These are phyloP conservation scores for Periplaneta americana DNA, from an alignment of 1,140 invertebrate species.

Conservation along the genomic window DNA sequence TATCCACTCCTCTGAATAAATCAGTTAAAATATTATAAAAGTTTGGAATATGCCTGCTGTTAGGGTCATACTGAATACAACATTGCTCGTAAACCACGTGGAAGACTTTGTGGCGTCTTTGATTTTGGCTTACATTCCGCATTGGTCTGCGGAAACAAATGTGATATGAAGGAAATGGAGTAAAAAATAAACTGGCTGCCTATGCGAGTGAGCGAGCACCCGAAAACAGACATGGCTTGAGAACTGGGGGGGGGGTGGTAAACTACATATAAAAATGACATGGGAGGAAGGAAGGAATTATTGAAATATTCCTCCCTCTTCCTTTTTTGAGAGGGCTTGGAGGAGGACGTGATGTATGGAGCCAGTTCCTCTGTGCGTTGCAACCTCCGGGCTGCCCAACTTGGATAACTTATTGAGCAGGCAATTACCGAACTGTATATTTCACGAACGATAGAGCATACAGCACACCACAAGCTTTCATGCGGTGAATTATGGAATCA, in stretches of 20 bases:
- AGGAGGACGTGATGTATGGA: neutral
- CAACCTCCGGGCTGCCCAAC: neutral
- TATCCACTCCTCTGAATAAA: no score
- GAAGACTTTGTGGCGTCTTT: neutral
- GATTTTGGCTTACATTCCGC: neutral
- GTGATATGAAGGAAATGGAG: neutral
- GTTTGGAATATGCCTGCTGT: no score
- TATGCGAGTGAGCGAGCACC: no score
- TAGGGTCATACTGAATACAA: neutral
- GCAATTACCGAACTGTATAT: neutral
- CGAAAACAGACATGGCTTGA: neutral
- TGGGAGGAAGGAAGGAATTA: neutral
- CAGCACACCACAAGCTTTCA: neutral
- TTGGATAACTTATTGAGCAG: neutral
- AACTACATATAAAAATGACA: neutral
- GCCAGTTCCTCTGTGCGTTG: neutral
- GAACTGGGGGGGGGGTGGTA: neutral
- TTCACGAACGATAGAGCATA: neutral
- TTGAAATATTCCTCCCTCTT: neutral
- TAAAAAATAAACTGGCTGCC: no score
- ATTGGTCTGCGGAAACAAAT: neutral
- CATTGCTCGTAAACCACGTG: neutral
- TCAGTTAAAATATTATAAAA: no score
- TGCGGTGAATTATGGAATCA: neutral
- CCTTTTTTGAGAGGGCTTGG: neutral